Conservation (phyloP, 2,113 vertebrate genomes). For the Lucifuga dentata region DNA sequence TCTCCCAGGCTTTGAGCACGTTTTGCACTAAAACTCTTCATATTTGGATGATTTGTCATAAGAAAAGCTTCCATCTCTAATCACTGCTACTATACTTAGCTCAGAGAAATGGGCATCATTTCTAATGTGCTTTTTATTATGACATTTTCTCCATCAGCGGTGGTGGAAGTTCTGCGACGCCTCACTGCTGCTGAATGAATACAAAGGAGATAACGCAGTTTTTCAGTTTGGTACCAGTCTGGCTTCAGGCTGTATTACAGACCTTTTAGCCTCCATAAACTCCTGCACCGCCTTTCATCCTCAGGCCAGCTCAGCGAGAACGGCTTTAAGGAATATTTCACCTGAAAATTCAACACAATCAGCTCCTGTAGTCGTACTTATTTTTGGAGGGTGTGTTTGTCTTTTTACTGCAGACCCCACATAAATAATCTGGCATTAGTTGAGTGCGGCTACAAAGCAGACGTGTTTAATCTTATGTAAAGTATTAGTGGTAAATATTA, state of each 20-base stretch:
- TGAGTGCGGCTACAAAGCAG: too few relatives aligned
- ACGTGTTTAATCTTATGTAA: too few relatives aligned
- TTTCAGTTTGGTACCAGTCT: constrained; percentile 29
- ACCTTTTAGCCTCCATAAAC: constrained; percentile 6
- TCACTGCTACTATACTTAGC: background rate
- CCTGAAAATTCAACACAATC: too few relatives aligned
- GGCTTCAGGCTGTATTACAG: constrained; percentile 3
- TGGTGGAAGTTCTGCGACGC: background rate
- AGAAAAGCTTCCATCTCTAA: background rate
- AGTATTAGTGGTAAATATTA: too few relatives aligned
- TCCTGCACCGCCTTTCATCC: background rate
- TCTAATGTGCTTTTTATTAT: constrained; percentile 14
- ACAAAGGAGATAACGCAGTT: constrained; percentile 21
- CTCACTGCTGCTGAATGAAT: constrained; percentile 32
- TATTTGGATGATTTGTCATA: constrained; percentile 24
- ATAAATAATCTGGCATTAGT: too few relatives aligned
- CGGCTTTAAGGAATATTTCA: background rate
- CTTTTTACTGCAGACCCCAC: too few relatives aligned
- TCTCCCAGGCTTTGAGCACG: constrained; percentile 9
- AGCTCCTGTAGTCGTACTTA: background rate
- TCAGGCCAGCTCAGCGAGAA: background rate
- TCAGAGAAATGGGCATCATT: constrained; percentile 25
- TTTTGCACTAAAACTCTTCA: constrained; percentile 10
- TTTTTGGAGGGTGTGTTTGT: background rate
- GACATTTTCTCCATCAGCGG: constrained; percentile 14